A percentile compares a stretch with the other conserved stretches of the same genome.
Conservation (phyloP, 2,797 vertebrate species). For the Gorsachius magnificus region DNA sequence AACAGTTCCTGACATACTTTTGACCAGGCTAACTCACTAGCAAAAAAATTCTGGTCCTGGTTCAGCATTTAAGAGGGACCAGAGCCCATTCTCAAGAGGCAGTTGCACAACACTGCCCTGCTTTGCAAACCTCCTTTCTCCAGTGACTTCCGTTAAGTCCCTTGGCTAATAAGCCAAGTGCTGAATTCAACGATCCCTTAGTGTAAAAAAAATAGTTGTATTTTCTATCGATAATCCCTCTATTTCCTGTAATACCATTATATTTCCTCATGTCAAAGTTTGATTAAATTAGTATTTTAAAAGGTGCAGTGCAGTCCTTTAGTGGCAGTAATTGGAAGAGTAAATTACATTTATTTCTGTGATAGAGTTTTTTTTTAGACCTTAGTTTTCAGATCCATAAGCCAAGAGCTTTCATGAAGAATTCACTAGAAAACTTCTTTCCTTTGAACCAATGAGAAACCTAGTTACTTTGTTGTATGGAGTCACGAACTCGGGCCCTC, state of each 20-base stretch:
- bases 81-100: background rate
- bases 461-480: background rate
- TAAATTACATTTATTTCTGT: background rate
- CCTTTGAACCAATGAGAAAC: background rate
- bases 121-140: background rate
- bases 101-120: background rate
- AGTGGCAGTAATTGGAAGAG: background rate
- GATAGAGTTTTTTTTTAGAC: background rate
- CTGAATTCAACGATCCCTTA: background rate
- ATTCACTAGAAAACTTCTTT: background rate
- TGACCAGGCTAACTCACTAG: background rate
- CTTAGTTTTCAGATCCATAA: background rate
- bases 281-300: background rate
- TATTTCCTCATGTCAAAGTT: background rate
- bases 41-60: background rate
- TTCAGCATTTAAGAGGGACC: background rate
- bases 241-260: background rate
- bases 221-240: background rate
- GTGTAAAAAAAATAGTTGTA: background rate
- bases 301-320: background rate
- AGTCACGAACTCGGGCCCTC: background rate
- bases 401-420: background rate
- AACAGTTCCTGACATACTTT: background rate
- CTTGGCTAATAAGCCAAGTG: background rate
- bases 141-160: background rate